Percentiles rank a stretch among this genome's conserved stretches.
phyloP scores from a whole-genome alignment of 2,797 vertebrate species.

The Danio tinwini region DNA sequence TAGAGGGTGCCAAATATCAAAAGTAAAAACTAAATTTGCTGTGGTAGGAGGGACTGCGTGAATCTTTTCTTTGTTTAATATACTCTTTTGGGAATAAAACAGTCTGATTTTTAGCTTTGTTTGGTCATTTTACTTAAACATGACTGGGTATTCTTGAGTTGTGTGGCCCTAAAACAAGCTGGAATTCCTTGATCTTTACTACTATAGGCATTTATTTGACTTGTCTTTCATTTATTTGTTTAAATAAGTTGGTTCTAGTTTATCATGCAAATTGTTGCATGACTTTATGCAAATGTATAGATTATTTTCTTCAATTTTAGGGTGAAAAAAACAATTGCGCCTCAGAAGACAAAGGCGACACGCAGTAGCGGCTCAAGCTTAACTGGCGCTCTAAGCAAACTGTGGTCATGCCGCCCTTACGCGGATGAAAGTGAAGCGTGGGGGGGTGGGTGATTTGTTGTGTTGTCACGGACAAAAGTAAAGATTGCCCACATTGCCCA shows the following conservation, averaged over 20 bases:
- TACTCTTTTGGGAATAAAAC: conserved; percentile 21
- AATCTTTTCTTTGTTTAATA: too few relatives aligned
- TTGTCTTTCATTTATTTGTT: conserved; percentile 32
- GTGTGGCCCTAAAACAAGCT: conserved; percentile 4
- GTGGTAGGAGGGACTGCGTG: too few relatives aligned
- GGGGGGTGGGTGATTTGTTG: too few relatives aligned
- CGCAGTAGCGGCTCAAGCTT: too few relatives aligned
- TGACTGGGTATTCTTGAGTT: conserved; percentile 58
- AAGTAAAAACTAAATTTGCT: not conserved
- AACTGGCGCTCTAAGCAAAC: too few relatives aligned
- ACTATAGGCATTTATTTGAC: not conserved
- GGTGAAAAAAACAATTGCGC: too few relatives aligned
- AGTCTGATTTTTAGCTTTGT: conserved; percentile 66
- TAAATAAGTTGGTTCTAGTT: not conserved
- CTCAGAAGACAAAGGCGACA: too few relatives aligned
- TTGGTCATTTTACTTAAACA: conserved; percentile 52
- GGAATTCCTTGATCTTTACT: not conserved
- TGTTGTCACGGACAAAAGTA: too few relatives aligned
- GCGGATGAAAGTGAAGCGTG: too few relatives aligned
- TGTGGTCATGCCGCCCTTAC: too few relatives aligned
- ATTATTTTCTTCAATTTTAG: conserved; percentile 64
- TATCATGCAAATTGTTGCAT: conserved; percentile 37
- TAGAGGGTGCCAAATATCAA: too few relatives aligned
- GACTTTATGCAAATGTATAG: conserved; percentile 60
- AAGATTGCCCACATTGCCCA: too few relatives aligned